Evolutionary conservation across 1,140 invertebrate genomes (phyloP).

Genomic region (Metopolophium dirhodum): DNA sequence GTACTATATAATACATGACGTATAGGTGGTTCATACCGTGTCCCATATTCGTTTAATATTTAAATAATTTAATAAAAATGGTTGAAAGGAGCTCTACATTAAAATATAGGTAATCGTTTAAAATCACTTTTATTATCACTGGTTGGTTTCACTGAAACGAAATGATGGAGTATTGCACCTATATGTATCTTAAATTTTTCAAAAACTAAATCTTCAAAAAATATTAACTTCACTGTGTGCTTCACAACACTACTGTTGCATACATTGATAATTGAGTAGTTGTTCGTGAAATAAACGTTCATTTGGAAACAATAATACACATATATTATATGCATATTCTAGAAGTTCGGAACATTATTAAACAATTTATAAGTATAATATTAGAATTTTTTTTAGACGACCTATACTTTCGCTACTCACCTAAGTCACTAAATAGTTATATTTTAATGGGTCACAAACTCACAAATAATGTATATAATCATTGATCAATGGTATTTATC

Average conservation of each 20-base stretch:
- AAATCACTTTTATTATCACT: background rate
- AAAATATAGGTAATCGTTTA: background rate
- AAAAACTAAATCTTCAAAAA: background rate
- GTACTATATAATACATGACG: background rate
- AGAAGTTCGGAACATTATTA: background rate
- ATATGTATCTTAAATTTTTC: too few relatives aligned
- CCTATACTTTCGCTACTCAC: background rate
- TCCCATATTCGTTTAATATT: too few relatives aligned
- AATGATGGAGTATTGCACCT: background rate
- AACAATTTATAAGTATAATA: background rate
- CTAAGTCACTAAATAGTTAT: background rate
- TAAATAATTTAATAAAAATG: background rate
- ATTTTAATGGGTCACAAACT: background rate
- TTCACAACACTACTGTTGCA: background rate
- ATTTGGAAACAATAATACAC: background rate
- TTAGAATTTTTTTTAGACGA: background rate
- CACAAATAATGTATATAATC: background rate
- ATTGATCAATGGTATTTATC: background rate
- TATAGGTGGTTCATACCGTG: too few relatives aligned
- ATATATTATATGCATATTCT: background rate
- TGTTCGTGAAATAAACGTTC: background rate
- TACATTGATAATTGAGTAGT: background rate
- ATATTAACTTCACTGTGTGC: background rate
- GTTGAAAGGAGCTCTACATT: background rate
- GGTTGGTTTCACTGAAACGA: background rate